Evolutionary conservation across 2,113 vertebrate genomes (phyloP).

Genomic region (Pongo pygmaeus): DNA sequence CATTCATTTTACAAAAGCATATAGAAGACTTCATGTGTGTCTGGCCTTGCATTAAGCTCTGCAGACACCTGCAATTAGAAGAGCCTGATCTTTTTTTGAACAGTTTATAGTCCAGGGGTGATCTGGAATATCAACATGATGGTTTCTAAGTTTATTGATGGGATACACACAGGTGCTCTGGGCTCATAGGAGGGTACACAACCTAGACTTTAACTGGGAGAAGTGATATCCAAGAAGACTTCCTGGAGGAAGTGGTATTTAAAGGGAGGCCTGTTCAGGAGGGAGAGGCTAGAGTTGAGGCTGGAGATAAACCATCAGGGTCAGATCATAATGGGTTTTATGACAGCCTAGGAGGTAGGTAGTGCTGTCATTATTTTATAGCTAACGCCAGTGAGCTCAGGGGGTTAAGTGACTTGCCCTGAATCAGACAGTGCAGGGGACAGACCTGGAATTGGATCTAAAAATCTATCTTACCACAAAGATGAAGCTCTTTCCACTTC

Average conservation of each 20-base stretch:
- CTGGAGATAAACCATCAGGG: background rate
- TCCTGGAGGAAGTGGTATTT: background rate
- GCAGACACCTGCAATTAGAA: background rate
- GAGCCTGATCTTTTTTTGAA: background rate
- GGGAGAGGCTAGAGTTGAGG: background rate
- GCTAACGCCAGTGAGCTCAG: background rate
- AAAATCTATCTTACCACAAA: background rate
- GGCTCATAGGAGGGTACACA: background rate
- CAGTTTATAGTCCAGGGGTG: background rate
- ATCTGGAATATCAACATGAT: fast-evolving
- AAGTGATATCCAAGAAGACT: background rate
- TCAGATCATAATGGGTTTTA: background rate
- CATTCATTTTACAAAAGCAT: background rate
- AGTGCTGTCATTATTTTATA: background rate
- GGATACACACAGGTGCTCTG: too few relatives aligned
- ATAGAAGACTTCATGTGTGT: background rate
- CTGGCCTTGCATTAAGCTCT: background rate
- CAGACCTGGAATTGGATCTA: background rate
- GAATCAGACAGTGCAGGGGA: background rate
- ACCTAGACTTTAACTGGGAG: background rate
- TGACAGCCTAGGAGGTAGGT: background rate
- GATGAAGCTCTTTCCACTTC: background rate
- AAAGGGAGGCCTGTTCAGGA: too few relatives aligned
- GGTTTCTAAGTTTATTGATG: too few relatives aligned
- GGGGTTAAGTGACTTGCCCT: background rate